Conservation (phyloP, 2,797 vertebrate species). For the Enteromius unitaeniatus region DNA sequence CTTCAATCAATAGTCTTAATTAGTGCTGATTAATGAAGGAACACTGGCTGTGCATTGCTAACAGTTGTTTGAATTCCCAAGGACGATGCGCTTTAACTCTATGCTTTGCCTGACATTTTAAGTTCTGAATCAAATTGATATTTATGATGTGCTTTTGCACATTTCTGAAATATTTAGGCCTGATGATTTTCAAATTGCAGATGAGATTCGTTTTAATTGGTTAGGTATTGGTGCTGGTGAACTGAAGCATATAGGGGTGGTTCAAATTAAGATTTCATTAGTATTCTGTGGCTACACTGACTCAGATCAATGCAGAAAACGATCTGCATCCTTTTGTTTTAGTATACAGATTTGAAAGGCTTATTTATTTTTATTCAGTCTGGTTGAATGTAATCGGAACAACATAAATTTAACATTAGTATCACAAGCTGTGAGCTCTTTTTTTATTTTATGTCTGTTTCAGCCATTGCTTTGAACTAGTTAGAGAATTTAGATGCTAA, state of each 20-base stretch:
- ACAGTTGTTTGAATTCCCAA: conserved; percentile 77
- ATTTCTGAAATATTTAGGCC: conserved; percentile 55
- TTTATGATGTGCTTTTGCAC: conserved; percentile 49
- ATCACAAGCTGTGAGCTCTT: conserved; percentile 21
- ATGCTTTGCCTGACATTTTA: conserved; percentile 57
- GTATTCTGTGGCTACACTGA: conserved; percentile 27
- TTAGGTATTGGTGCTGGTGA: conserved; percentile 27
- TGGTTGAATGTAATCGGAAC: conserved; percentile 6
- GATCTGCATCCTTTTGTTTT: conserved; percentile 40
- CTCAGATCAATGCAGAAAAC: conserved; percentile 44
- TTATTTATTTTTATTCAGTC: conserved; percentile 17
- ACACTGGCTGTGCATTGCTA: conserved; percentile 74
- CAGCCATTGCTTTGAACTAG: background rate
- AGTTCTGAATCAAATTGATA: conserved; percentile 44
- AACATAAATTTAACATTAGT: conserved; percentile 12
- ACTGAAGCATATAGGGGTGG: conserved; percentile 20
- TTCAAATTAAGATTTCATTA: conserved; percentile 46
- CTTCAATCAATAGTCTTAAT: conserved; percentile 89
- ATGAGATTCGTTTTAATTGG: conserved; percentile 48
- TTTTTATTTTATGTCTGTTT: conserved; percentile 14
- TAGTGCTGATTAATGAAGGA: conserved; percentile 90
- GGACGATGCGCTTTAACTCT: conserved; percentile 64
- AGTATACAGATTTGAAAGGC: conserved; percentile 27
- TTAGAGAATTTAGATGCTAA: conserved; percentile 16
- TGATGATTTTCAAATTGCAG: conserved; percentile 37